A percentile compares a stretch with the other conserved stretches of the same genome.
These are phyloP conservation scores for Silurus meridionalis DNA, from an alignment of 2,113 vertebrate genomes.

Conservation along the genomic window DNA sequence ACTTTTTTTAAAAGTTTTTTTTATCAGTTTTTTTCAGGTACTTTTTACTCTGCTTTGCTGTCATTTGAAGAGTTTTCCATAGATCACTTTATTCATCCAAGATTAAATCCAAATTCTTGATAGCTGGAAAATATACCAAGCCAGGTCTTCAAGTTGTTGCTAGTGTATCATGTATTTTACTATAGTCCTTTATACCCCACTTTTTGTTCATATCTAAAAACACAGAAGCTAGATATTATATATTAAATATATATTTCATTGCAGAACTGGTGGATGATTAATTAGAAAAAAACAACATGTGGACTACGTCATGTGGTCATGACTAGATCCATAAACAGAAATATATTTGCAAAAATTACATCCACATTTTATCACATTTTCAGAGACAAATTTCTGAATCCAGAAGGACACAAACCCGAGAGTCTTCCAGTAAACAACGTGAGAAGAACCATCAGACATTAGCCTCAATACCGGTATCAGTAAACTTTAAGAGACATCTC, in stretches of 20 bases:
- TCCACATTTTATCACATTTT: slow-evolving; percentile 56
- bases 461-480: slow-evolving; percentile 74
- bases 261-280: neutral
- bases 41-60: neutral
- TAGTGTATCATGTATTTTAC: neutral
- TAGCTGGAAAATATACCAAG: neutral
- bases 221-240: neutral
- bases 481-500: slow-evolving; percentile 5
- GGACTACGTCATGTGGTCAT: neutral
- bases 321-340: neutral
- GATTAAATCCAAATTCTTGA: too few relatives aligned
- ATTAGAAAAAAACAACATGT: neutral
- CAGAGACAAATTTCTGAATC: slow-evolving; percentile 72
- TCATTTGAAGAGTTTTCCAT: neutral
- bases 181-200: neutral
- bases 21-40: neutral
- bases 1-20: neutral
- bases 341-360: neutral
- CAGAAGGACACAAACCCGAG: slow-evolving; percentile 67
- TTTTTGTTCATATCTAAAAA: too few relatives aligned
- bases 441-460: slow-evolving; percentile 68
- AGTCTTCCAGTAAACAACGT: slow-evolving; percentile 71
- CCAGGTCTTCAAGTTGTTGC: neutral
- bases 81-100: too few relatives aligned
- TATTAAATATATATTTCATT: neutral